Evolutionary conservation across 2,797 vertebrate species (phyloP).

Genomic region (Smutsia temminckii): DNA sequence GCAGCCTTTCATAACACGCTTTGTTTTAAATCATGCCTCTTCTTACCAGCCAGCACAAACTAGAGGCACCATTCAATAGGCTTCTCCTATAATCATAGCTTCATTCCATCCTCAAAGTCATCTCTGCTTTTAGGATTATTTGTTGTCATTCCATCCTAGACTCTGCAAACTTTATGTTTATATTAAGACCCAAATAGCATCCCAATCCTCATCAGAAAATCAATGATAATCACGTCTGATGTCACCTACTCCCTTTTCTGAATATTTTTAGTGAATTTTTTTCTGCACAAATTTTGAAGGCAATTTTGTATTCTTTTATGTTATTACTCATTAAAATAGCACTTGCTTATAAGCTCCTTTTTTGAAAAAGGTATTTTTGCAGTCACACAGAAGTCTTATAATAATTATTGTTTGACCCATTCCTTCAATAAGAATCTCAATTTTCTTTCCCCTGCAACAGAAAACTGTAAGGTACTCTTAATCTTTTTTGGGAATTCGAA

Average conservation of each 20-base stretch:
- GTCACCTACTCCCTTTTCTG: background rate
- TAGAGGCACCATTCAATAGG: background rate
- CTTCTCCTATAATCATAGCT: background rate
- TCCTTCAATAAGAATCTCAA: background rate
- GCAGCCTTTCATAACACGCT: background rate
- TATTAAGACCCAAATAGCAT: background rate
- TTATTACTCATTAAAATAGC: background rate
- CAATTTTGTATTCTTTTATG: background rate
- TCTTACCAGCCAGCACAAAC: background rate
- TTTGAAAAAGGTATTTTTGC: background rate
- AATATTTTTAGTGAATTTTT: conserved; percentile 23
- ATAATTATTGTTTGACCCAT: background rate
- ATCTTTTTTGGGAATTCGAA: background rate
- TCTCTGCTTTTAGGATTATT: background rate
- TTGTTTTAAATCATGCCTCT: background rate
- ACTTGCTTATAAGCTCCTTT: background rate
- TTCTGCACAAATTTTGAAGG: background rate
- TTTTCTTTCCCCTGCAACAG: background rate
- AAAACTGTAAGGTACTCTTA: background rate
- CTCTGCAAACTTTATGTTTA: background rate
- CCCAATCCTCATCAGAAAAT: background rate
- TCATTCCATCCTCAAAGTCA: background rate
- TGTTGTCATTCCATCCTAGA: background rate
- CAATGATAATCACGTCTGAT: background rate
- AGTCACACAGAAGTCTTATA: background rate